Evolutionary conservation across 2,888 invertebrate species (phyloP).

Genomic region (Nephrotoma guestfalica): DNA sequence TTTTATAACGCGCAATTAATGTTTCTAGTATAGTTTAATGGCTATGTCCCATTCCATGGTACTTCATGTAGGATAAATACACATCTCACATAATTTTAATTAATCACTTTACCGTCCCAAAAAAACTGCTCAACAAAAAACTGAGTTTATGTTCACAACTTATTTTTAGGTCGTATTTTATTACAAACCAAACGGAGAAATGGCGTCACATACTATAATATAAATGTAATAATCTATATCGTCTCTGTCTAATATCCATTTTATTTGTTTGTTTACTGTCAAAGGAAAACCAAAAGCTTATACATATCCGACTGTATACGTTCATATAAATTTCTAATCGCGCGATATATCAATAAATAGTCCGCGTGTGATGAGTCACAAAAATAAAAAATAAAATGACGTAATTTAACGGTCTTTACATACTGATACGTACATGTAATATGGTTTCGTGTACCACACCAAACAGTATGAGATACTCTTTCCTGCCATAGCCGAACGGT

Average conservation of each 20-base stretch:
- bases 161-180: background rate
- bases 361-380: background rate
- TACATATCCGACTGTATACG: too few species aligned
- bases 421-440: too few species aligned
- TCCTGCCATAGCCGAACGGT: background rate
- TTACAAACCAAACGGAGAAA: background rate
- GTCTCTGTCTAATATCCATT: background rate
- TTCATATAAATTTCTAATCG: background rate
- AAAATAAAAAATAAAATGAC: background rate
- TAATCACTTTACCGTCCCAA: background rate
- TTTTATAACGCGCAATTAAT: too few species aligned
- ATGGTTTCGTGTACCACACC: background rate
- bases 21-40: too few species aligned
- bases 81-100: background rate
- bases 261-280: background rate
- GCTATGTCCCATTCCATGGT: too few species aligned
- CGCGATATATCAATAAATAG: background rate
- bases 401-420: background rate
- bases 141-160: background rate
- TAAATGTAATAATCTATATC: background rate
- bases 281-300: background rate
- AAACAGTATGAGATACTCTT: background rate
- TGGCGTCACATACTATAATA: background rate
- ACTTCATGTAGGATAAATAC: background rate
- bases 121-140: background rate